Percentiles rank a stretch among this genome's conserved stretches.
Evolutionary conservation across 2,888 invertebrate species (phyloP).

Genomic region (Nephrocerus scutellatus): DNA sequence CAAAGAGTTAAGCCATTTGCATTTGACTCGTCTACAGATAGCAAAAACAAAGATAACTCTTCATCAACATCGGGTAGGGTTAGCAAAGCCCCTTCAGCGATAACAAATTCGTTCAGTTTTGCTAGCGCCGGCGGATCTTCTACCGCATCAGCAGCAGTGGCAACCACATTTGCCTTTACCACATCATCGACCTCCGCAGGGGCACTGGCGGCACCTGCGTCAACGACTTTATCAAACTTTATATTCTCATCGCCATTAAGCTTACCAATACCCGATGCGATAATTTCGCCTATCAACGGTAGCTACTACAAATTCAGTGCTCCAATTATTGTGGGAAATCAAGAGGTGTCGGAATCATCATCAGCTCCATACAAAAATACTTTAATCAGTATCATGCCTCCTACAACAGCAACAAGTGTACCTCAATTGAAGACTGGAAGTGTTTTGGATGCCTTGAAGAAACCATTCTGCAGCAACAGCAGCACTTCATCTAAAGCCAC

Average conservation of each 20-base stretch:
- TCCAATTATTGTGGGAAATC: slow-evolving; percentile 44
- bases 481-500: background rate
- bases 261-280: slow-evolving; percentile 38
- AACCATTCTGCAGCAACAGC: slow-evolving; percentile 22
- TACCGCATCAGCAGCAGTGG: slow-evolving; percentile 2
- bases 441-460: slow-evolving; percentile 44
- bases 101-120: background rate
- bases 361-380: background rate
- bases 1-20: too few species aligned
- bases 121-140: background rate
- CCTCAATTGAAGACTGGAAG: slow-evolving; percentile 46
- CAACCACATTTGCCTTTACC: background rate
- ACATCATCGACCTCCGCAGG: slow-evolving; percentile 7
- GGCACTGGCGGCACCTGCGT: background rate
- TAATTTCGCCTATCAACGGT: slow-evolving; percentile 47
- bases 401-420: slow-evolving; percentile 12
- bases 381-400: too few species aligned
- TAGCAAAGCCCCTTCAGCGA: slow-evolving; percentile 3
- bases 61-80: slow-evolving; percentile 25
- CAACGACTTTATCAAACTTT: slow-evolving; percentile 25
- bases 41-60: slow-evolving; percentile 15
- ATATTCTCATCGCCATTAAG: slow-evolving; percentile 51
- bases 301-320: slow-evolving; percentile 56
- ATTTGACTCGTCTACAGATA: slow-evolving; percentile 41
- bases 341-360: background rate